A percentile compares a stretch with the other conserved stretches of the same genome.
These are phyloP conservation scores for Lacanobia oleracea DNA, from an alignment of 2,888 invertebrate species.

Conservation along the genomic window DNA sequence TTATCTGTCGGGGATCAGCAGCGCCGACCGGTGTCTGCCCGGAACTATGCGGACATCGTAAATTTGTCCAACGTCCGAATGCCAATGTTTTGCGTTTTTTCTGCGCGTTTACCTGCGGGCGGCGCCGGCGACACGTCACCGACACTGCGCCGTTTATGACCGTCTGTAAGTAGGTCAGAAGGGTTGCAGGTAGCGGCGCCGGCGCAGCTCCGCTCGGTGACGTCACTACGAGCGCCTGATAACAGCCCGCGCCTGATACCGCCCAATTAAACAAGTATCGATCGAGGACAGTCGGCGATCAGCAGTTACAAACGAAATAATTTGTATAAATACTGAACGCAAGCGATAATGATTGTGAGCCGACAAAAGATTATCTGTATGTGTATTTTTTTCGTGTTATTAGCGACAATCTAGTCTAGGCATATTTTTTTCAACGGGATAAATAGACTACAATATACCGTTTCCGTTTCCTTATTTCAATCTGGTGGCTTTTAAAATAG, in stretches of 20 bases:
- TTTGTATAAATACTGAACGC: not conserved
- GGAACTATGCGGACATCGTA: slow-evolving; percentile 57
- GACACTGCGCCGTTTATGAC: slow-evolving; percentile 46
- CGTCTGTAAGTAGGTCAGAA: slow-evolving; percentile 61
- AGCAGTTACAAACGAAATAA: not conserved
- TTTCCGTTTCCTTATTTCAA: no score
- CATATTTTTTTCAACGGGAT: no score
- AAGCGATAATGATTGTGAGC: not conserved
- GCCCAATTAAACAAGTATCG: slow-evolving; percentile 16
- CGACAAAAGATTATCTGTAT: not conserved
- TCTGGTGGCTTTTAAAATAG: no score
- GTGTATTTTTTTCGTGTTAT: no score
- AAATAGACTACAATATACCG: no score
- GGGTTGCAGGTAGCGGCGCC: slow-evolving; percentile 63
- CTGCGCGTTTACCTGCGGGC: slow-evolving; percentile 45
- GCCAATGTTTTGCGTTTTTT: slow-evolving; percentile 54
- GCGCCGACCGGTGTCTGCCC: not conserved
- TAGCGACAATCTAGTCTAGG: no score
- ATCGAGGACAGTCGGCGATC: not conserved
- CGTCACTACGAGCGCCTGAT: slow-evolving; percentile 26
- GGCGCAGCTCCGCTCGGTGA: slow-evolving; percentile 16
- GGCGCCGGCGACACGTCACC: slow-evolving; percentile 60
- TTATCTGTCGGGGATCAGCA: slow-evolving; percentile 22
- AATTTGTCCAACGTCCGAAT: slow-evolving; percentile 48
- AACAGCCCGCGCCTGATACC: slow-evolving; percentile 12